Percentiles rank a stretch among this genome's conserved stretches.
These are phyloP conservation scores for Gallinago stenura DNA, from an alignment of 2,797 vertebrate genomes.

Conservation along the genomic window DNA sequence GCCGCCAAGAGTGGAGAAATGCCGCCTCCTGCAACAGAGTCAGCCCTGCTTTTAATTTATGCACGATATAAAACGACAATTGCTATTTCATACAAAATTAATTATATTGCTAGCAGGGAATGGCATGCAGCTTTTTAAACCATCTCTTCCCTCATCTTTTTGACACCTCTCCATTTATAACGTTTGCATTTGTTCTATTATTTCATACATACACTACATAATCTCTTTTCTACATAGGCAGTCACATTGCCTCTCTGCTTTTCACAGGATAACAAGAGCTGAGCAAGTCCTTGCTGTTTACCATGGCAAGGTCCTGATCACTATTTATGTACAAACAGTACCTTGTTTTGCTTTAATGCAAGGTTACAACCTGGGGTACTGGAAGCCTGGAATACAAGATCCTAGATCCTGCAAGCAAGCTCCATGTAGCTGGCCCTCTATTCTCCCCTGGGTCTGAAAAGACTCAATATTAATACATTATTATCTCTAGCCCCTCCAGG, in stretches of 20 bases:
- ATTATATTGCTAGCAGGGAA: background rate
- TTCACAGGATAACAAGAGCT: fast-evolving
- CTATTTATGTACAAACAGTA: background rate
- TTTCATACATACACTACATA: background rate
- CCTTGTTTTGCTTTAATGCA: background rate
- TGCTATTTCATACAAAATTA: background rate
- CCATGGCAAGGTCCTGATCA: background rate
- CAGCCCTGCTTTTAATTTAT: background rate
- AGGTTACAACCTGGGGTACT: background rate
- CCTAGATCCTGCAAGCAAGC: background rate
- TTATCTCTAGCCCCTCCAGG: background rate
- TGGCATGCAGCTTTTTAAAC: background rate
- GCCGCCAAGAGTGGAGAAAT: constrained; percentile 50
- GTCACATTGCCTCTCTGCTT: background rate
- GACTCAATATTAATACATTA: background rate
- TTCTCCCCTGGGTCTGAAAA: background rate
- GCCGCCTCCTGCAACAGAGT: background rate
- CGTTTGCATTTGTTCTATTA: background rate
- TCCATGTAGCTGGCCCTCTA: fast-evolving
- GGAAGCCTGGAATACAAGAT: background rate
- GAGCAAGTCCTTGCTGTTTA: background rate
- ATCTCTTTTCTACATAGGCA: background rate
- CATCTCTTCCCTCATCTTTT: background rate
- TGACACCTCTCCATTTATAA: background rate
- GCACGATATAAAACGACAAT: background rate